phyloP scores from a whole-genome alignment of 2,888 invertebrate genomes.

The Bugulina stolonifera region DNA sequence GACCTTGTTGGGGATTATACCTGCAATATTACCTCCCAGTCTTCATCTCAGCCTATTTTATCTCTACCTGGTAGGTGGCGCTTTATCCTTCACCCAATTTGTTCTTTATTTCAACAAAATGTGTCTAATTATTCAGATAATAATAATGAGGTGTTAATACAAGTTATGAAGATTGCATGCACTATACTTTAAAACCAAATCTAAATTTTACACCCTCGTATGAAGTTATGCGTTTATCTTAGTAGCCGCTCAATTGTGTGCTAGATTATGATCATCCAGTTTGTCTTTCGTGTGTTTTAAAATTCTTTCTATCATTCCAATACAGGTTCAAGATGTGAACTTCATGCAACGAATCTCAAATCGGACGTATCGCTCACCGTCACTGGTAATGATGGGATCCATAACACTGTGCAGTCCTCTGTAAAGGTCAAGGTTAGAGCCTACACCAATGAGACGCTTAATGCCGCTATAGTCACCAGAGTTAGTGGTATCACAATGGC shows the following conservation, averaged over 20 bases:
- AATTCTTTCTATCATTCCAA: too few species aligned
- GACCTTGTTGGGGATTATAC: slow-evolving; percentile 83
- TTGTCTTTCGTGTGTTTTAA: too few species aligned
- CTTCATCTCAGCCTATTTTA: slow-evolving; percentile 30
- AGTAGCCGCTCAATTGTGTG: too few species aligned
- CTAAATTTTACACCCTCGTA: too few species aligned
- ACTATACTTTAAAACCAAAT: too few species aligned
- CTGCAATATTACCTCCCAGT: slow-evolving; percentile 62
- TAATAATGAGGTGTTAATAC: too few species aligned
- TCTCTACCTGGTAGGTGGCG: neutral
- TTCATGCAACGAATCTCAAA: neutral
- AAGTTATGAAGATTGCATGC: too few species aligned
- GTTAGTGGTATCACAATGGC: slow-evolving; percentile 69
- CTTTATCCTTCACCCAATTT: neutral
- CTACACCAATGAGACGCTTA: slow-evolving; percentile 74
- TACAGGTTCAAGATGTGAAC: neutral
- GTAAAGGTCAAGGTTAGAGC: slow-evolving; percentile 74
- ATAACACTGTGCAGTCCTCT: slow-evolving; percentile 77
- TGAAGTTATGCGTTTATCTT: too few species aligned
- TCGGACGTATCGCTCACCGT: slow-evolving; percentile 61
- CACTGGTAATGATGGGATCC: slow-evolving; percentile 82
- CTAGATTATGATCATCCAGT: too few species aligned
- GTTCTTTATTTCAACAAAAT: too few species aligned
- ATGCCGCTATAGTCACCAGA: slow-evolving; percentile 73
- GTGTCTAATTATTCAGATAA: too few species aligned